Evolutionary conservation across 2,888 invertebrate genomes (phyloP), one percentile per base, ranked within the genome.

Genomic region (Limnephilus marmoratus): DNA sequence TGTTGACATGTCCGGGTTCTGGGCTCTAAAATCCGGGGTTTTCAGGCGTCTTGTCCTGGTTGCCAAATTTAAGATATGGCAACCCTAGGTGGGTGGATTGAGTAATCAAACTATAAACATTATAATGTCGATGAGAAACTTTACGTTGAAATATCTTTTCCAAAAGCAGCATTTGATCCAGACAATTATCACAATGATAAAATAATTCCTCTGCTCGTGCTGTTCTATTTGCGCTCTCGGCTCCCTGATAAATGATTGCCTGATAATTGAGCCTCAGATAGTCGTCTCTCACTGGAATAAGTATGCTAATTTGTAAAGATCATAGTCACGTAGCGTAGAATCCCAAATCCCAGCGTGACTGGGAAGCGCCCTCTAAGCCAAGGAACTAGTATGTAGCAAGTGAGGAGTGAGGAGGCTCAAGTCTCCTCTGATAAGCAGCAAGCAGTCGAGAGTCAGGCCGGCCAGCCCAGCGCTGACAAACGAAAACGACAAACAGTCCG

Each of bases 241-340:
- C n/a, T 49, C 53, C 83, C 90, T 83, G 90, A 82, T 90, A 83
- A 90, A 15, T 53, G 90, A 83, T 90, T 90, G 53, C 81, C 53
- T 90, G 83, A 89, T 81, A 53, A 83, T 81, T 80, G 81, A 81
- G 90, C 45, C 81, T 90, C 81, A 82, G 37, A 37, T 82, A 31
- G n/a, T 68, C n/a, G 81, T 24, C 18, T 90, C 90, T 29, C 83
- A 49, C n/a, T 49, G 81, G 82, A 90, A 90, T 83, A 90, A 83
- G 45, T 90, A 90, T 83, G 90, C 90, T 90, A 90, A 90, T 90
- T 90, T 83, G 53, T 83, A 37, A 83, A 90, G 53, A 83, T 90
- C 90, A 90, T 24, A 83, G 29, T 83, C 24, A 45, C 49, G 90
- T 90, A 90, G 68, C 68, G 68, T 9, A 68, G 68, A 90, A 90